Percentiles rank a stretch among this genome's conserved stretches.
Conservation (phyloP, 2,797 vertebrate species). For the Leontopithecus rosalia region DNA sequence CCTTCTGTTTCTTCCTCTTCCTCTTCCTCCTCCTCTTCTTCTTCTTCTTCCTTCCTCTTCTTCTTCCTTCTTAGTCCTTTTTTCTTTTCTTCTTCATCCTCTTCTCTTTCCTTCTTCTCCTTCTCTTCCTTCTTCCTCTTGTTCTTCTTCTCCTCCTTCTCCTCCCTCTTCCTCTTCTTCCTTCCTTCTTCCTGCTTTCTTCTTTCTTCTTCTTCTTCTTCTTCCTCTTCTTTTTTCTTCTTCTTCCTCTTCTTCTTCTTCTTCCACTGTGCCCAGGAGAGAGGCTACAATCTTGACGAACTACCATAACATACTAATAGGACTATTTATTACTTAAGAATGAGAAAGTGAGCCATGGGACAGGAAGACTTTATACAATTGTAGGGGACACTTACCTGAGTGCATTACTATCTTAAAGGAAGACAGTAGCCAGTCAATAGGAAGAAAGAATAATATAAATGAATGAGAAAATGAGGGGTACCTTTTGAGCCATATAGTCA, state of each 20-base stretch:
- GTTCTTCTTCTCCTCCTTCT: too few relatives aligned
- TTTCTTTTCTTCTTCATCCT: rapidly evolving
- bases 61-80: too few relatives aligned
- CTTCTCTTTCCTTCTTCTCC: too few relatives aligned
- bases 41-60: too few relatives aligned
- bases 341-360: neutral
- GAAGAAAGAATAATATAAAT: neutral
- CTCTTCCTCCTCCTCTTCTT: too few relatives aligned
- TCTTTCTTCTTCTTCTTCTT: too few relatives aligned
- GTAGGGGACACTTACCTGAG: neutral
- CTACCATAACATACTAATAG: neutral
- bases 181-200: too few relatives aligned
- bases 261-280: rapidly evolving
- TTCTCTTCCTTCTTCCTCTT: too few relatives aligned
- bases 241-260: too few relatives aligned
- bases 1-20: rapidly evolving
- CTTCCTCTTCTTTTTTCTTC: too few relatives aligned
- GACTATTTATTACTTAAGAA: neutral
- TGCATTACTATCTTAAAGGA: neutral
- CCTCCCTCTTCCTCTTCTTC: too few relatives aligned
- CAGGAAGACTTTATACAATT: neutral
- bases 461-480: neutral
- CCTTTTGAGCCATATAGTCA: neutral
- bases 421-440: neutral
- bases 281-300: neutral